A percentile compares a stretch with the other conserved stretches of the same genome.
Evolutionary conservation across 1,140 invertebrate genomes (phyloP).

Genomic region (Ceratosolen fusciceps): DNA sequence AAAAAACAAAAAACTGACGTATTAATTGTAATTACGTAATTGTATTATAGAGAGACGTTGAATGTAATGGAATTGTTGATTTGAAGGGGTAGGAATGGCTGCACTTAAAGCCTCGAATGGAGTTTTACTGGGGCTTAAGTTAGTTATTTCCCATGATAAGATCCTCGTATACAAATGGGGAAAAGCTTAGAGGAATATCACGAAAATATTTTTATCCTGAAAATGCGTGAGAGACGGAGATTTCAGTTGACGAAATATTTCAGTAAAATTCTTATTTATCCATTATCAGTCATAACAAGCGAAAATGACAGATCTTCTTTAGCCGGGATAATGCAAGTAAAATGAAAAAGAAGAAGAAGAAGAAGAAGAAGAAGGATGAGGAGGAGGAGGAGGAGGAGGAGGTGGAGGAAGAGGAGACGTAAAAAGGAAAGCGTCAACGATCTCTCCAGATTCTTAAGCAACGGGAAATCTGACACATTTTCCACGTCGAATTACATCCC

Average conservation of each 20-base stretch:
- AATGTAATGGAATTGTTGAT: no score
- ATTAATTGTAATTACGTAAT: no score
- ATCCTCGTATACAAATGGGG: not conserved
- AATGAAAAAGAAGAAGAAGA: not conserved
- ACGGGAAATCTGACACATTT: slow-evolving; percentile 15
- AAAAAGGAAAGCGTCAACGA: slow-evolving; percentile 26
- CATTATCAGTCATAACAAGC: not conserved
- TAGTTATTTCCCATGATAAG: not conserved
- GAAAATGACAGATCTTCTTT: not conserved
- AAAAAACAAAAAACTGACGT: no score
- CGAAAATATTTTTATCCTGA: not conserved
- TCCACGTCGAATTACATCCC: slow-evolving; percentile 29
- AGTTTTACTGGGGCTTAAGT: not conserved
- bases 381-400: not conserved
- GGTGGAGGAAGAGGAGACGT: not conserved
- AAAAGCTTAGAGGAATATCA: not conserved
- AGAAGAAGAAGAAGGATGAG: not conserved
- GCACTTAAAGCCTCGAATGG: not conserved
- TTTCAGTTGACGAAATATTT: not conserved
- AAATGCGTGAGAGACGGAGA: not conserved
- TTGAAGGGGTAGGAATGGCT: not conserved
- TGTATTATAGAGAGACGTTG: no score
- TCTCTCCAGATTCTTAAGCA: slow-evolving; percentile 19
- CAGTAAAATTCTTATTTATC: not conserved
- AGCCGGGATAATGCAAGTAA: not conserved